Evolutionary conservation across 2,888 invertebrate genomes (phyloP), one percentile per base, ranked within the genome.

Genomic region (Entomobrya proxima): DNA sequence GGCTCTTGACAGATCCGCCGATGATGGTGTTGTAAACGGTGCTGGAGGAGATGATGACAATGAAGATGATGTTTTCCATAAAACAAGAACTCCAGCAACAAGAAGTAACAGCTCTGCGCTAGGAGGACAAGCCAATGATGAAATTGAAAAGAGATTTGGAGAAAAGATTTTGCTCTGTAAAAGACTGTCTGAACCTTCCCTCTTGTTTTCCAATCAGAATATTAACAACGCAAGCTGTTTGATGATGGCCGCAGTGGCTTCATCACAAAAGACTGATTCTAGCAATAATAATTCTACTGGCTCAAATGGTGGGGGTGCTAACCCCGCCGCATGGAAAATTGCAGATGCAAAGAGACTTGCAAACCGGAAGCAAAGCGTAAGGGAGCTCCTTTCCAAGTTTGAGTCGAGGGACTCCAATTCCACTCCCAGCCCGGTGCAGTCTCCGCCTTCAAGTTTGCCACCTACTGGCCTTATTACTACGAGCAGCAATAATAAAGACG

Each of bases 381-480:
- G 94, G 87, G 94, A 95, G 88, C 90, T 95, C 83, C 94, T 95
- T 15, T 94, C 93, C 27, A 93, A 94, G 87, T 95, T 95, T 88
- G 95, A 95, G 90, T 30, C 94, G 94, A 85, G 94, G 55, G 87
- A 85, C 40, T 58, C 81, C n/a, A 64, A 64, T 6, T 58, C 74
- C n/a, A 61, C 50, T 24, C 44, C 58, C 0, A 82, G 82, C 32
- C 85, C 87, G 7, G 80, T 74, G 15, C 40, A 37, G 15, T 61
- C 85, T n/a, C 55, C 78, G 6, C 76, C 52, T 24, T 50, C 47
- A 27, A 67, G 67, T 79, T 67, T 85, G 55, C 85, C 85, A n/a
- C 85, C 85, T 13, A 85, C 74, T 30, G 85, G 85, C 61, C 79
- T 85, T 79, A 77, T 7, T 32, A 80, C 35, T 30, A 72, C 30